Conservation (phyloP, 2,797 vertebrate genomes). For the Tenualosa thibaudeaui region DNA sequence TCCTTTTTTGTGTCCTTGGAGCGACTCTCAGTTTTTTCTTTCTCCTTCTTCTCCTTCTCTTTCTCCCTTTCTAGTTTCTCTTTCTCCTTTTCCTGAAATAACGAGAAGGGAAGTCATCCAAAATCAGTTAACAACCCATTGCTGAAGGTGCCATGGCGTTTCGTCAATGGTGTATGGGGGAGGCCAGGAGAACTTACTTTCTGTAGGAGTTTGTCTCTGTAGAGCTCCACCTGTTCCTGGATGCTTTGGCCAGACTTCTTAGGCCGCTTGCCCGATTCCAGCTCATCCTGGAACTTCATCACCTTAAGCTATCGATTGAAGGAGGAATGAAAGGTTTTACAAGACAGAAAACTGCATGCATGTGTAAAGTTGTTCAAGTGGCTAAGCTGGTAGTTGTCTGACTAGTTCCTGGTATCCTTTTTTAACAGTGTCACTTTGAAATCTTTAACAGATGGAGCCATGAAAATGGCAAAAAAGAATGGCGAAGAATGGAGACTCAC, state of each 20-base stretch:
- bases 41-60: constrained; percentile 86
- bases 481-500: constrained; percentile 61
- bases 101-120: not conserved
- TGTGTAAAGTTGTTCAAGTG: not conserved
- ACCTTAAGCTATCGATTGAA: constrained; percentile 87
- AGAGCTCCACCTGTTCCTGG: constrained; percentile 97
- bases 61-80: constrained; percentile 89
- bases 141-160: not conserved
- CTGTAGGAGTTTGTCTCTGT: constrained; percentile 95
- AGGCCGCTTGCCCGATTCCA: constrained; percentile 95
- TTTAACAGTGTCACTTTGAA: not conserved
- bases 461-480: not conserved
- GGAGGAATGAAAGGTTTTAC: not conserved
- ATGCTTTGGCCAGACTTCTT: constrained; percentile 94
- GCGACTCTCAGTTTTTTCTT: constrained; percentile 88
- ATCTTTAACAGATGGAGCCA: not conserved
- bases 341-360: not conserved
- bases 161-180: too few species aligned
- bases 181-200: constrained; percentile 73
- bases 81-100: constrained; percentile 90
- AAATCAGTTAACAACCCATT: not conserved
- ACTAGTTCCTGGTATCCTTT: not conserved
- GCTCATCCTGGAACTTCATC: constrained; percentile 99
- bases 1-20: constrained; percentile 84
- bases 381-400: not conserved